phyloP scores from a whole-genome alignment of 1,140 invertebrate genomes.

The Leguminivora glycinivorella region DNA sequence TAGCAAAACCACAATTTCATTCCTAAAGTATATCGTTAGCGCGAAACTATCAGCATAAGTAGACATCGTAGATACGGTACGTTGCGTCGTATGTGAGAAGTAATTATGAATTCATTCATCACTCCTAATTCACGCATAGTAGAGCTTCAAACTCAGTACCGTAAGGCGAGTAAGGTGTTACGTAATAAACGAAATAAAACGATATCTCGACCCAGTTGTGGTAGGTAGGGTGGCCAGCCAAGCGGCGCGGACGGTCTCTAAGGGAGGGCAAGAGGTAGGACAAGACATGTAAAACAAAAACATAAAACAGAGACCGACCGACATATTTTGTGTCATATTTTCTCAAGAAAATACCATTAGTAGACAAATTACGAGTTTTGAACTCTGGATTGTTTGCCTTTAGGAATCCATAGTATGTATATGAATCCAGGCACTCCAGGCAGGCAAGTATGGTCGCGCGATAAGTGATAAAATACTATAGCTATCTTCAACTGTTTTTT shows the following conservation, averaged over 20 bases:
- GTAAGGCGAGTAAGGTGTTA: constrained; percentile 3
- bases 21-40: too few species aligned
- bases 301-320: not conserved
- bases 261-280: not conserved
- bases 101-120: not conserved
- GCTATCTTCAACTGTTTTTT: not conserved
- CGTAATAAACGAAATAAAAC: constrained; percentile 15
- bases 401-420: too few species aligned
- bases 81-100: not conserved
- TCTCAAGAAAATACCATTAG: too few species aligned
- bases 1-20: too few species aligned
- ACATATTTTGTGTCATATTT: too few species aligned
- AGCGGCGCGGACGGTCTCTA: not conserved
- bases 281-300: not conserved
- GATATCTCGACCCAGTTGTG: constrained; percentile 14
- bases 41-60: too few species aligned
- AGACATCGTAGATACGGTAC: too few species aligned
- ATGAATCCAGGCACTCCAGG: too few species aligned
- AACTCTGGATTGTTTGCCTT: too few species aligned
- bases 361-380: too few species aligned
- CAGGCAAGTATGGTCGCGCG: too few species aligned
- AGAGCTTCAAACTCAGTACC: constrained; percentile 3
- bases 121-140: constrained; percentile 4
- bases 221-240: constrained; percentile 5
- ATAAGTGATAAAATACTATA: too few species aligned